Evolutionary conservation across 1,140 invertebrate genomes (phyloP).

Genomic region (Drosophila tani): DNA sequence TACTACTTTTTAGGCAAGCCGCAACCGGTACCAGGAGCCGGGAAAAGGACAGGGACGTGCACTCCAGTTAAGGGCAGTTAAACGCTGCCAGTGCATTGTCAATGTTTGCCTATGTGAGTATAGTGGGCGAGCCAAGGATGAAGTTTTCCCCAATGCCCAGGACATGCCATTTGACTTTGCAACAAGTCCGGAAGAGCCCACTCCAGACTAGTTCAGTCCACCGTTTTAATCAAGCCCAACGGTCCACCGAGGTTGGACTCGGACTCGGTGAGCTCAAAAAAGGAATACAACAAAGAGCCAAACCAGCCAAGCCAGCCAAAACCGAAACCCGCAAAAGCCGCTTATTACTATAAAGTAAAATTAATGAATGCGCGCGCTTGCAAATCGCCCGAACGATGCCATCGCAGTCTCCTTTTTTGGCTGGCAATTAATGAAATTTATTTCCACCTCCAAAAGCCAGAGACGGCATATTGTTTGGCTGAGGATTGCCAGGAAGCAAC

Average conservation of each 20-base stretch:
- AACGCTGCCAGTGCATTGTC: constrained; percentile 76
- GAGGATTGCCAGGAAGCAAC: constrained; percentile 2
- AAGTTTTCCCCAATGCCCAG: constrained; percentile 56
- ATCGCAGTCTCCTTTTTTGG: constrained; percentile 49
- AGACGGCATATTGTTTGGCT: constrained; percentile 62
- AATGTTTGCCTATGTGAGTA: constrained; percentile 69
- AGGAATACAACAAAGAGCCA: constrained; percentile 11
- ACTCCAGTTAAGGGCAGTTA: constrained; percentile 67
- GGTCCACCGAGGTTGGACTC: constrained; percentile 44
- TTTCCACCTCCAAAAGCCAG: constrained; percentile 51
- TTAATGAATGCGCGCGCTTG: constrained; percentile 67
- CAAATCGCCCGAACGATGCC: constrained; percentile 35
- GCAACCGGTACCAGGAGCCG: constrained; percentile 62
- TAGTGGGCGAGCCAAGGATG: constrained; percentile 65
- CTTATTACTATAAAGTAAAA: constrained; percentile 84
- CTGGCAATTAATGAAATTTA: constrained; percentile 82
- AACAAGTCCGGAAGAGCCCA: constrained; percentile 62
- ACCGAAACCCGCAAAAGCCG: constrained; percentile 77
- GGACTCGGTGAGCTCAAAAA: neutral
- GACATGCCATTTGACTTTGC: constrained; percentile 79
- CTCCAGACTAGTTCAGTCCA: constrained; percentile 34
- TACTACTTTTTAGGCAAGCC: constrained; percentile 78
- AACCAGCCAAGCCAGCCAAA: constrained; percentile 43
- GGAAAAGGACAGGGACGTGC: neutral
- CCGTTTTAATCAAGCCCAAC: constrained; percentile 77